Evolutionary conservation across 37 sponge, comb jelly and placozoan genomes (phyloP), one percentile per base, ranked within the genome.

Genomic region (Oopsacas minuta): DNA sequence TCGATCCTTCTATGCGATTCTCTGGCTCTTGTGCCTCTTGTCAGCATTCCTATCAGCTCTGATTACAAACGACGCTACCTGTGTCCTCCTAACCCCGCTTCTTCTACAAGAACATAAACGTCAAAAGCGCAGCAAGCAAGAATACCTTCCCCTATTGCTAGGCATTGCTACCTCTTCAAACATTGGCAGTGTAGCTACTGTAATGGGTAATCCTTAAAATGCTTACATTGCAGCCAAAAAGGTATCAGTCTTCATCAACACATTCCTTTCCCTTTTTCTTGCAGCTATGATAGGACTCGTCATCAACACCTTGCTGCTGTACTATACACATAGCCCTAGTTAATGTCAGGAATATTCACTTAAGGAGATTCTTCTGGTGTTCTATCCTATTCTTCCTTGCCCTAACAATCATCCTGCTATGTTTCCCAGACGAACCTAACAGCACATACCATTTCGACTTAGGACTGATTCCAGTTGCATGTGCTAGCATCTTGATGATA

Each of bases 151-250:
- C 0, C 85, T 94, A 35, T 84, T 85, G 32, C 86, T 94, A 1
- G 94, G 88, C 1, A 94, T 94, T 38, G 94, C 94, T 5, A 94
- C 94, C 15, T 88, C 90, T 42, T 86, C 91, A 0, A 94, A 94
- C 81, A 94, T 94, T 36, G 94, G 94, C 10, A 94, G 94, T 86
- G 91, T 91, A 10, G 94, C 94, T 1, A 94, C 94, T 0, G 86
- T 94, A 23, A 91, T 94, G 84, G 94, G 94, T 5, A 94, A 94
- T 42, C 94, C 94, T 0, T 91, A 94, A 82, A 94, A 94, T 85
- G 94, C 94, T 5, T 94, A 91, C 86, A 94, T 94, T 81, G 94
- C 91, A 17, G 86, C 92, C 8, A 51, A 86, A 23, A 88, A 90
- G 37, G 87, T 82, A 0, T 87, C 91, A 22, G 52, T 81, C 36